Conservation (phyloP, 2,113 vertebrate genomes). For the Mesoclemmys tuberculata region DNA sequence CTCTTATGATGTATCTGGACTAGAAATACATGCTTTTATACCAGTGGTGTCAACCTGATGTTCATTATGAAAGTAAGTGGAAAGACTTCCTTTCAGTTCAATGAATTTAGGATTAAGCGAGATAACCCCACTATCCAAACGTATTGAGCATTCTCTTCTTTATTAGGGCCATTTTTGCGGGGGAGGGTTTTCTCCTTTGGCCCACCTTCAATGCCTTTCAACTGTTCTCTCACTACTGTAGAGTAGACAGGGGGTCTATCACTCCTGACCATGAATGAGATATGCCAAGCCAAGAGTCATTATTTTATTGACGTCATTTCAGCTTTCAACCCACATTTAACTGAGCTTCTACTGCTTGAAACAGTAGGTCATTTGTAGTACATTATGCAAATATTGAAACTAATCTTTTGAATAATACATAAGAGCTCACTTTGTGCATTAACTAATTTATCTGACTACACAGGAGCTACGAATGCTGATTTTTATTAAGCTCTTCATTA, state of each 20-base stretch:
- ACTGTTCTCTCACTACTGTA: conserved; percentile 36
- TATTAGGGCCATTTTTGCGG: neutral
- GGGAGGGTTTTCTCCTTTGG: conserved; percentile 47
- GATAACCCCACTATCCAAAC: neutral
- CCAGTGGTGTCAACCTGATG: neutral
- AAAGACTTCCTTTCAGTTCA: neutral
- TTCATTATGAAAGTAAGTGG: neutral
- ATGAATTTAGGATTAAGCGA: conserved; percentile 21
- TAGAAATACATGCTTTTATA: neutral
- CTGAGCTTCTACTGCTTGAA: conserved; percentile 67
- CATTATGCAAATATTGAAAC: conserved; percentile 82
- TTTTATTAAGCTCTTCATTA: conserved; percentile 84
- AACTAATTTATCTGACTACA: conserved; percentile 80
- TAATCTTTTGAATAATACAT: conserved; percentile 85
- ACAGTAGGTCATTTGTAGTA: conserved; percentile 77
- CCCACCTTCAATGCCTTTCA: conserved; percentile 49
- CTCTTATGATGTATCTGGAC: neutral
- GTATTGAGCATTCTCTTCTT: neutral
- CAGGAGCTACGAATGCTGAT: conserved; percentile 77
- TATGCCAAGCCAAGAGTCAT: conserved; percentile 69
- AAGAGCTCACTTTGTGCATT: conserved; percentile 79
- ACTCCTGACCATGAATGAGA: conserved; percentile 70
- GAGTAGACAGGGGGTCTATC: conserved; percentile 58
- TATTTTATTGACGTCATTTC: conserved; percentile 76
- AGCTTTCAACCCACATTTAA: conserved; percentile 75